Base-by-base conservation (phyloP, 2,113 vertebrate genomes). In the Anoplopoma fimbria region DNA sequence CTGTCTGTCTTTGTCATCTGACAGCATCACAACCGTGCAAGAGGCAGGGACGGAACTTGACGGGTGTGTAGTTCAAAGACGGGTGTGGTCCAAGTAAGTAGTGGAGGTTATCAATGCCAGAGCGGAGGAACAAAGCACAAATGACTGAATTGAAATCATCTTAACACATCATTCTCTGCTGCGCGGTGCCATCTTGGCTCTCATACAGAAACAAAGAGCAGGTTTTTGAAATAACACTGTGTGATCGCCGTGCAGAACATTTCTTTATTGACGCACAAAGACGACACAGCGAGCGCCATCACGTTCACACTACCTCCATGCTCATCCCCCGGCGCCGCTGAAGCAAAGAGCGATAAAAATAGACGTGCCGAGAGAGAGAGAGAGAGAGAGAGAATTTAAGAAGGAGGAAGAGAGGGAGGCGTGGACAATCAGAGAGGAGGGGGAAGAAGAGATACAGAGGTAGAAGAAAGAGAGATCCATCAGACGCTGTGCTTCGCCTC, bases 291-390 rank as follows among this genome's bases (percentile, higher is more conserved):
- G 9, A 67, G 53, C 27, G 53, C 15, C 29, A 19, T 21, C 9
- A 17, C 29, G n/a, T 38, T 42, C 78, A 81, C 55, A 58, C 45
- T 21, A 15, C 47, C 31, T 42, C 15, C 36, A 62, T 45, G 47
- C 8, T 21, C 40, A 62, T 9, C 57, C 62, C 73, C 69, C 68
- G 47, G 23, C 12, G 72, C 31, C 17, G 68, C 62, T 64, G 74
- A 42, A 49, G 40, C 40, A 49, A 42, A 29, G 29, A 33, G 21
- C 10, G 62, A 58, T 69, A 74, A 49, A 82, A 78, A 69, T 57
- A 86, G 79, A 63, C 1, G 12, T 63, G 62, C 31, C 8, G 45
- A 69, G 68, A 77, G 63, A 36, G 77, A 36, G 64, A 40, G 31
- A 57, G 9, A 2, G 23, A 55, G 47, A 76, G 33, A 12, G 17